Conservation (phyloP, 2,888 invertebrate species). For the Cetonia aurata region DNA sequence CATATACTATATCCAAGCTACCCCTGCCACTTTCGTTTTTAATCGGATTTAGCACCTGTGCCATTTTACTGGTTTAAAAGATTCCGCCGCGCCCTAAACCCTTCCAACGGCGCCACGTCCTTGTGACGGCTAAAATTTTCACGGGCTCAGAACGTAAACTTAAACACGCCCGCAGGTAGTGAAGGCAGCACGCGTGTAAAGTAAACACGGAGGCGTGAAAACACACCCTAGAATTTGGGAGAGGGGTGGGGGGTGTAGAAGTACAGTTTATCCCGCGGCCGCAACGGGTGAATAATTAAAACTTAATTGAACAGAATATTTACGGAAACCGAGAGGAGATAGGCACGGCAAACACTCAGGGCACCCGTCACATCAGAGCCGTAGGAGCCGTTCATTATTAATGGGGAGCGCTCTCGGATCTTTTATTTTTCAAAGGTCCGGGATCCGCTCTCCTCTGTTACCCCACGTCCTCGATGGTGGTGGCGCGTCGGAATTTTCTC, state of each 20-base stretch:
- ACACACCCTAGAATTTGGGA: neutral
- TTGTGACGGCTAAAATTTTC: constrained; percentile 1
- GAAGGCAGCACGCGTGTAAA: constrained; percentile 22
- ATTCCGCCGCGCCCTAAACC: neutral
- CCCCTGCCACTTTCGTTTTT: too few species aligned
- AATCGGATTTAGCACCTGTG: too few species aligned
- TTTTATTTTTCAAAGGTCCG: constrained; percentile 35
- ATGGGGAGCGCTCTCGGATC: constrained; percentile 23
- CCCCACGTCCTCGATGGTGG: neutral
- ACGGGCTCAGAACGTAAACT: neutral
- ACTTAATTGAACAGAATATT: constrained; percentile 41
- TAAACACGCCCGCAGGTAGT: constrained; percentile 10
- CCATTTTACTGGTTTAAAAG: neutral
- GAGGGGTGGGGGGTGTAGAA: constrained; percentile 6
- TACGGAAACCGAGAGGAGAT: constrained; percentile 32
- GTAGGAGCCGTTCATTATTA: constrained; percentile 32
- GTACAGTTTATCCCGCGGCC: constrained; percentile 30
- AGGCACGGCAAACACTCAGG: constrained; percentile 32
- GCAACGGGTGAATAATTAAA: constrained; percentile 37
- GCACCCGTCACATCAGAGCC: neutral
- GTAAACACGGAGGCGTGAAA: constrained; percentile 26
- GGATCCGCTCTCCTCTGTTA: neutral
- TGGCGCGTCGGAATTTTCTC: neutral
- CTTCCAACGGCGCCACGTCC: neutral
- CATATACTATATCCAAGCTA: neutral